A percentile compares a stretch with the other conserved stretches of the same genome.
phyloP scores from a whole-genome alignment of 2,113 vertebrate species.

The Petroica traversi region DNA sequence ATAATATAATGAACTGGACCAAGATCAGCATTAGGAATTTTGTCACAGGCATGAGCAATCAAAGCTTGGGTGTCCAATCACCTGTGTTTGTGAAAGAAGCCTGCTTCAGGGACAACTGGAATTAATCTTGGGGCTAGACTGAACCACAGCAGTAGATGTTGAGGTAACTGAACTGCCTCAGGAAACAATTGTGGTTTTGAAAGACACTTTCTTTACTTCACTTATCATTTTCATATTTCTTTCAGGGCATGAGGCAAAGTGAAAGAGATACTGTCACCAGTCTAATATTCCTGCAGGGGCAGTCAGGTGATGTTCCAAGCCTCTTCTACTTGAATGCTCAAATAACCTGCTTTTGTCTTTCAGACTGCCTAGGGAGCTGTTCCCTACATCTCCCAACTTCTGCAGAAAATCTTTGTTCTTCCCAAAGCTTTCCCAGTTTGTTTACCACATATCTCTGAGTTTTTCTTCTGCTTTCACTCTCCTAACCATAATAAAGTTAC shows the following conservation, averaged over 20 bases:
- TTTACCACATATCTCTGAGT: not conserved
- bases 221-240: not conserved
- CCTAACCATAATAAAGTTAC: not conserved
- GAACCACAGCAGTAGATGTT: not conserved
- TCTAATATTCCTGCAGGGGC: not conserved
- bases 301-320: not conserved
- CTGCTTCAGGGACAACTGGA: not conserved
- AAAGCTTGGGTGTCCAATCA: not conserved
- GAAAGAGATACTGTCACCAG: not conserved
- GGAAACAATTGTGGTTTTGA: not conserved
- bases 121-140: not conserved
- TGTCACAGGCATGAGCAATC: not conserved
- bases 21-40: not conserved
- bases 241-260: not conserved
- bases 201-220: not conserved
- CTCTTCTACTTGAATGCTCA: not conserved
- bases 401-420: not conserved
- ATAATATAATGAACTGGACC: not conserved
- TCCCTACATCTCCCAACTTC: not conserved
- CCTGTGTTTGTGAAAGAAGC: not conserved
- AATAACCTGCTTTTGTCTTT: not conserved
- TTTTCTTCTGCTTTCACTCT: not conserved
- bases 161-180: not conserved
- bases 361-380: not conserved
- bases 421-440: not conserved